Base-by-base conservation (phyloP, 2,888 invertebrate genomes). In the Heliconius charithonia region DNA sequence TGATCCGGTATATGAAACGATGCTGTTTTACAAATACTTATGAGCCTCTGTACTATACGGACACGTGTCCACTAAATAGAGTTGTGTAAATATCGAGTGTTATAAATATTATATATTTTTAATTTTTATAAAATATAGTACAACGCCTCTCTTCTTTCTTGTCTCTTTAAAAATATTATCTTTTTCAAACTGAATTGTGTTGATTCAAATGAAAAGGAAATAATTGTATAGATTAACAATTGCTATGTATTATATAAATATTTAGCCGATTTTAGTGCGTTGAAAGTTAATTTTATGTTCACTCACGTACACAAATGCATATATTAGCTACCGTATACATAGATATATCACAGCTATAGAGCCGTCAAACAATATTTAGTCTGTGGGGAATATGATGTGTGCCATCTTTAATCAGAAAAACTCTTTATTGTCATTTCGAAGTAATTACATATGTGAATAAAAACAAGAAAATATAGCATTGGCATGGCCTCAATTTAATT, bases 1-100 rank as follows among this genome's bases (percentile, higher is more conserved):
- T 80, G 69, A 78, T 76, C 82, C 76, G 77, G 76, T 78, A 81
- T 77, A 75, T 75, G 70, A 56, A 70, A 70, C 45, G 41, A 73
- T 67, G 12, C 27, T 45, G 63, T 65, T 63, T 65, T 74, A 74
- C 63, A 45, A 65, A 41, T 65, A 37, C 59, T 72, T 25, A 72
- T 72, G 71, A 72, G n/a, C 22, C 51, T 22, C 19, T 19, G 22
- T 51, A 51, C 51, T 51, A 22, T 22, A 51, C 9, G 51, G 51
- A 51, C 51, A 51, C 22, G 51, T 51, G 51, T 19, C 51, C 22
- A 9, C 51, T 45, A 37, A 7, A 51, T 29, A 29, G 29, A 29
- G 4, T 29, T 29, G 29, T 29, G 29, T 29, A 29, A 29, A 29
- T 29, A 29, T 29, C 4, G 29, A 29, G 63, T 25, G 27, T 63